Evolutionary conservation across 2,888 invertebrate species (phyloP).

Genomic region (Apocheima hispidaria): DNA sequence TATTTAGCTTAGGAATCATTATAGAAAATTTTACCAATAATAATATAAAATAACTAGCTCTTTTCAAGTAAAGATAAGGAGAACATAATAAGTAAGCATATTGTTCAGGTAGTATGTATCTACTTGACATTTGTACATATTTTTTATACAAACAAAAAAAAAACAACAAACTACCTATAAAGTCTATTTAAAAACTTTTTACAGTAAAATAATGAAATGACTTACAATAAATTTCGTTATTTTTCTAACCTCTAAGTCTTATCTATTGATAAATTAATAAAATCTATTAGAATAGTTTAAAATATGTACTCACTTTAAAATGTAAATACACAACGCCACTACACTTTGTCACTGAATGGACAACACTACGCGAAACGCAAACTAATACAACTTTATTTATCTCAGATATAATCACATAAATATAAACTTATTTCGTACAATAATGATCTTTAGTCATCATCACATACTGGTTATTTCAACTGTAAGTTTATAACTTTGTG

Average conservation of each 20-base stretch:
- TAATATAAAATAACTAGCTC: too few relatives aligned
- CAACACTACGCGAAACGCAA: slow-evolving; percentile 20
- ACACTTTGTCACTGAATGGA: slow-evolving; percentile 5
- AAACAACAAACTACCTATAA: not conserved
- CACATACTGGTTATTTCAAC: not conserved
- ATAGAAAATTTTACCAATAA: too few relatives aligned
- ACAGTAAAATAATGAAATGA: not conserved
- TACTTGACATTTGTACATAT: too few relatives aligned
- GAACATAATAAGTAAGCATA: too few relatives aligned
- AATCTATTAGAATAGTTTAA: not conserved
- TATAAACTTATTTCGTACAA: not conserved
- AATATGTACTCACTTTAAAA: slow-evolving; percentile 13
- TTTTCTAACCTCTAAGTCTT: not conserved
- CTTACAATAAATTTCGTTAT: not conserved
- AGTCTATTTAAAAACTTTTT: not conserved
- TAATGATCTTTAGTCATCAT: not conserved
- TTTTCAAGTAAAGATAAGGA: too few relatives aligned
- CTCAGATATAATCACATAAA: slow-evolving; percentile 3
- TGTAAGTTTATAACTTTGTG: not conserved
- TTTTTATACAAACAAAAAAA: too few relatives aligned
- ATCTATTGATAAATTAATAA: not conserved
- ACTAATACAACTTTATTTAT: slow-evolving; percentile 22
- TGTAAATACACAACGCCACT: slow-evolving; percentile 7
- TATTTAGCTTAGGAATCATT: too few relatives aligned
- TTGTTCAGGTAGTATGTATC: too few relatives aligned